Evolutionary conservation across 2,888 invertebrate genomes (phyloP), one percentile per base, ranked within the genome.

Genomic region (Chesias legatella): DNA sequence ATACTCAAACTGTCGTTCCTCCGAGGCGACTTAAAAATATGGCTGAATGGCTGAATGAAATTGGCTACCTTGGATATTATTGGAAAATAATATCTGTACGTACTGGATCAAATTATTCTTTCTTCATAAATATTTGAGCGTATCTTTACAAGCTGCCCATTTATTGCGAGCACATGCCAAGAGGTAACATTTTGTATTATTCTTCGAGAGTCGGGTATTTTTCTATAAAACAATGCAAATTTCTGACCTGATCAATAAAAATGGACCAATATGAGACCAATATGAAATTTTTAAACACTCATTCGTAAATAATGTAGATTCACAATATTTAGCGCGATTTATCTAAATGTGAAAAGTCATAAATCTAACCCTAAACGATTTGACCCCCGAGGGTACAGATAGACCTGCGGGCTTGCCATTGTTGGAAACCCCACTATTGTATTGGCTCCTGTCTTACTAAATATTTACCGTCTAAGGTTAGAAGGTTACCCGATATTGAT

Each of bases 291-390:
- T n/a, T n/a, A n/a, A n/a, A n/a, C n/a, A n/a, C n/a, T n/a, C n/a
- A 17, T 17, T 17, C 5, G 13, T 17, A 5, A 17, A 17, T 17
- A 17, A 17, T 17, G 13, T 17, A 5, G 13, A 5, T 17, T 17
- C 13, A 17, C 13, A 17, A 17, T 3, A 17, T 17, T 17, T 43
- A 45, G 21, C 45, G 47, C 53, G 60, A 72, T 74, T 72, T 68
- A 63, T 77, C 60, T 63, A 57, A 57, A 56, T 56, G 60, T 57
- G 62, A 60, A 51, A 43, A 58, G 56, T 48, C 73, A 78, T 80
- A 72, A 72, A 76, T 80, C 67, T 69, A 59, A 58, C 51, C 53
- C 44, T 53, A 63, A 63, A 59, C 51, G 46, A 51, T 44, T 34
- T 47, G 34, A 54, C 54, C 63, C 46, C 55, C 35, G 44, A 49